Percentiles rank a stretch among this genome's conserved stretches.
phyloP scores from a whole-genome alignment of 2,888 invertebrate species.

The Drosophila mimetica region DNA sequence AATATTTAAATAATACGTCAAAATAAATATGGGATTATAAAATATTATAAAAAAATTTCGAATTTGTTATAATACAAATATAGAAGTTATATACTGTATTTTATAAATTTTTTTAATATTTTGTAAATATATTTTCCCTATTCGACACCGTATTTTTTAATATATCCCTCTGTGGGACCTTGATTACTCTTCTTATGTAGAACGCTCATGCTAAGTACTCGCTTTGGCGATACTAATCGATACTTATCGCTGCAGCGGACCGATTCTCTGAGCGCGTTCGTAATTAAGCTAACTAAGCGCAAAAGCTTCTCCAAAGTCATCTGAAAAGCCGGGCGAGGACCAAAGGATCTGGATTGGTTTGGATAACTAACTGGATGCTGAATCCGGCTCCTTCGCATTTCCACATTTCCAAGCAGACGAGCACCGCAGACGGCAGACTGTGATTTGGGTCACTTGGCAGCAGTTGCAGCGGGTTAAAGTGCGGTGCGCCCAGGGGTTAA shows the following conservation, averaged over 20 bases:
- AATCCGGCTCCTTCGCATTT: background rate
- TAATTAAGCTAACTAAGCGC: slow-evolving; percentile 37
- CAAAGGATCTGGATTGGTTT: slow-evolving; percentile 13
- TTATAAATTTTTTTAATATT: no score
- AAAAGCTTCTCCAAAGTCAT: slow-evolving; percentile 17
- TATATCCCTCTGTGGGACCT: background rate
- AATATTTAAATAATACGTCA: no score
- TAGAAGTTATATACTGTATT: no score
- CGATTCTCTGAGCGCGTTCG: slow-evolving; percentile 8
- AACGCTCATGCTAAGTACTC: slow-evolving; percentile 7
- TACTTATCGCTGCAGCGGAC: slow-evolving; percentile 33
- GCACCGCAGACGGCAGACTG: slow-evolving; percentile 19
- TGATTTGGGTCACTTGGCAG: slow-evolving; percentile 50
- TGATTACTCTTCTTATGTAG: background rate
- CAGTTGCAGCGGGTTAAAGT: slow-evolving; percentile 29
- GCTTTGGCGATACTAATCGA: slow-evolving; percentile 29
- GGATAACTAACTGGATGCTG: slow-evolving; percentile 11
- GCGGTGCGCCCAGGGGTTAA: slow-evolving; percentile 10
- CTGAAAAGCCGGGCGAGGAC: background rate
- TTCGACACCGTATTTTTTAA: no score
- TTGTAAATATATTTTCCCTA: no score
- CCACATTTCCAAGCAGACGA: slow-evolving; percentile 15
- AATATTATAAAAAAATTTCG: no score
- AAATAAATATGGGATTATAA: no score
- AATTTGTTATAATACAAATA: no score